Percentiles rank a stretch among this genome's conserved stretches.
phyloP scores from a whole-genome alignment of 2,797 vertebrate species.

The Buceros bicornis region DNA sequence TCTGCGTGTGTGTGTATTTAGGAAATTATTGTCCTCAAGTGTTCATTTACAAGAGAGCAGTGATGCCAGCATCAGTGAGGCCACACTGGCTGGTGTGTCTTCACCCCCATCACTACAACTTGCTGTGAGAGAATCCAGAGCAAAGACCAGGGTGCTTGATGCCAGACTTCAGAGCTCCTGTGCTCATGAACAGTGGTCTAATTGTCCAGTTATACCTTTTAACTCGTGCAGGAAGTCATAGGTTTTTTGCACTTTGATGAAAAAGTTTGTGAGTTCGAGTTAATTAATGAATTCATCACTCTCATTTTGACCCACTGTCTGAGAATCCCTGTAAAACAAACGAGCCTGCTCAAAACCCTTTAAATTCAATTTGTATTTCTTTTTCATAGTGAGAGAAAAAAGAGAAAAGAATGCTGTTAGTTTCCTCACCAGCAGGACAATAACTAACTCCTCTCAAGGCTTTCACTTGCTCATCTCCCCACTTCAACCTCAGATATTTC shows the following conservation, averaged over 20 bases:
- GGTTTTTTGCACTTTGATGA: not conserved
- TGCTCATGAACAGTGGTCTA: not conserved
- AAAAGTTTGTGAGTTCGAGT: not conserved
- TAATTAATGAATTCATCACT: not conserved
- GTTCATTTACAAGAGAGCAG: not conserved
- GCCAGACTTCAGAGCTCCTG: not conserved
- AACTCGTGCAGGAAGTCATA: not conserved
- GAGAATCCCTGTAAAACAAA: not conserved
- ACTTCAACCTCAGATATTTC: constrained; percentile 47
- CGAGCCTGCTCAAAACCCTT: not conserved
- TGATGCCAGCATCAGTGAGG: accelerated
- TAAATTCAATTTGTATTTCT: not conserved
- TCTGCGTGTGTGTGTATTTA: not conserved
- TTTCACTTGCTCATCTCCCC: constrained; percentile 18
- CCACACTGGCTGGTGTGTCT: not conserved
- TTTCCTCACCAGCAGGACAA: constrained; percentile 20
- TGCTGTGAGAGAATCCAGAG: not conserved
- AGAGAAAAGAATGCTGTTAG: not conserved
- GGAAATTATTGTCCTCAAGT: not conserved
- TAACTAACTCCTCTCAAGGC: not conserved
- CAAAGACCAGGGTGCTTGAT: not conserved
- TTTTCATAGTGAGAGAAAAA: not conserved
- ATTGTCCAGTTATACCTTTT: not conserved
- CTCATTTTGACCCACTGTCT: not conserved
- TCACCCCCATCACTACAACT: not conserved